Base-by-base conservation (phyloP, 2,888 invertebrate genomes). In the Agrochola litura region DNA sequence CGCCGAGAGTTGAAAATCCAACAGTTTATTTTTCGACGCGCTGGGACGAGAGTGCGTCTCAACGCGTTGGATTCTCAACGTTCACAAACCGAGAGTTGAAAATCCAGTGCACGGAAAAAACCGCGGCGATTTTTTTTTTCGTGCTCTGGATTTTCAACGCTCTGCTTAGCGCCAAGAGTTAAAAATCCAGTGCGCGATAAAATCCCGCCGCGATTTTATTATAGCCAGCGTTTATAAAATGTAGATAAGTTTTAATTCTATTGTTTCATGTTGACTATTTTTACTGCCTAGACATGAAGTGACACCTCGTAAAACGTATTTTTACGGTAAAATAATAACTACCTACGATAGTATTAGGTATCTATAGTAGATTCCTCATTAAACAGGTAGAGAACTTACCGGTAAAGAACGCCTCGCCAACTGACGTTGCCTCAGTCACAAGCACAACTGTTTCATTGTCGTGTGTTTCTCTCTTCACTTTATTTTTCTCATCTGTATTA, bases 401-500 rank as follows among this genome's bases (percentile, higher is more conserved):
- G 12, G 86, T 90, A 64, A 89, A 78, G 37, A 88, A 84, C 16
- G 91, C 90, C 25, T 79, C 88, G 77, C 72, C 82, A 6, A 90
- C 89, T 46, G 84, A 79, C 5, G 82, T 72, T 56, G 81, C 72
- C 14, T 89, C 88, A 37, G 81, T 76, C 43, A 70, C 71, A 65
- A 69, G 76, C 43, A 70, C 71, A 65, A 69, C 77, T 16, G 83
- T 89, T 67, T 85, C 84, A 61, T 88, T 87, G 64, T 85, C 79
- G 9, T 46, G 56, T 14, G 82, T 79, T 71, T 92, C 91, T 84
- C 92, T 89, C 86, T 92, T 93, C 22, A 86, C 85, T 80, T 89
- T 90, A 25, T 76, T 85, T 52, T 72, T 84, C 16, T 75, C 88
- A 52, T 66, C 61, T 56, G 69, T 76, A 49, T 74, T 76, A 12